These are phyloP conservation scores for Xenentodon cancila DNA, from an alignment of 2,797 vertebrate species.

Conservation along the genomic window DNA sequence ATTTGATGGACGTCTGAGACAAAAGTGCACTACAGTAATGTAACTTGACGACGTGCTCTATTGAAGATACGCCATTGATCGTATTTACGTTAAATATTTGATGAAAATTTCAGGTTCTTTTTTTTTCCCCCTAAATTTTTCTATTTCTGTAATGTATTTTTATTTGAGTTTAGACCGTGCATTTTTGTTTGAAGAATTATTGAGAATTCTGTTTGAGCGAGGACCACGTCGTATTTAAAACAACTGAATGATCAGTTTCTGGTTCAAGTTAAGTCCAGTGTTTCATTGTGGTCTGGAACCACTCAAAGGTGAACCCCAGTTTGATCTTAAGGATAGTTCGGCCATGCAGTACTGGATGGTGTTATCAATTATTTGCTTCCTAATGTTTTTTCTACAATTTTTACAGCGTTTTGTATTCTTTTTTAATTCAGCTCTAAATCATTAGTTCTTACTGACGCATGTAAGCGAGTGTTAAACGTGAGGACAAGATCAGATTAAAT, in stretches of 20 bases:
- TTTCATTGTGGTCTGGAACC: conserved; percentile 82
- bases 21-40: conserved; percentile 44
- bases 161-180: conserved; percentile 48
- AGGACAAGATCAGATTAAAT: conserved; percentile 48
- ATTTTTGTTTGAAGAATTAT: conserved; percentile 53
- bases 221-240: conserved; percentile 59
- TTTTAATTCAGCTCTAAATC: too few species aligned
- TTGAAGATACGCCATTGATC: conserved; percentile 55
- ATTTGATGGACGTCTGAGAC: conserved; percentile 45
- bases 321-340: conserved; percentile 52
- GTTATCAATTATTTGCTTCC: conserved; percentile 64
- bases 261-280: conserved; percentile 68
- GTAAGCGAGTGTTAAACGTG: conserved; percentile 47
- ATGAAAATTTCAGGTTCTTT: conserved; percentile 29
- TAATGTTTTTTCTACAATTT: conserved; percentile 78
- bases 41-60: conserved; percentile 27
- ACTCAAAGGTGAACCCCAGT: conserved; percentile 57
- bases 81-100: conserved; percentile 30
- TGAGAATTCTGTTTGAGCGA: conserved; percentile 42
- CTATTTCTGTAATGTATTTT: conserved; percentile 52
- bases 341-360: conserved; percentile 55
- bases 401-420: conserved; percentile 77
- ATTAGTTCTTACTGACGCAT: conserved; percentile 65
- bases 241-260: conserved; percentile 57
- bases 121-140: conserved; percentile 28